Base-by-base conservation (phyloP, 2,888 invertebrate genomes). In the Autographa pulchrina region DNA sequence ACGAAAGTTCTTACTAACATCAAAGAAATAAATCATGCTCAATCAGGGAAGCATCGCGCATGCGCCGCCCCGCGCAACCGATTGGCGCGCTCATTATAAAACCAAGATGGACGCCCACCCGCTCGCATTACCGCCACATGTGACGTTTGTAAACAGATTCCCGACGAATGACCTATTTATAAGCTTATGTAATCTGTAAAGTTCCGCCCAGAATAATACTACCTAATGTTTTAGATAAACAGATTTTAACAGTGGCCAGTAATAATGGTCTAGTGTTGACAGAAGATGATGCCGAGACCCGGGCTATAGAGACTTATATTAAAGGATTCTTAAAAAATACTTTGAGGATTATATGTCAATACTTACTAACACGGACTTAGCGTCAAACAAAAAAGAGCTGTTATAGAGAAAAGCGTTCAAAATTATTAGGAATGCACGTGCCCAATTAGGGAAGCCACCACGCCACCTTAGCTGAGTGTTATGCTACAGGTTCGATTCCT, bases 21-120 rank as follows among this genome's bases (percentile, higher is more conserved):
- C 9, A 16, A n/a, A 62, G 38, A n/a, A 38, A 78, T 82, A 78
- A 84, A 84, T 84, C 84, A 76, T 69, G 38, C n/a, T 70, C 65
- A 64, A 73, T 75, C 62, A 66, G 69, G 61, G 70, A 71, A 69
- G 76, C 82, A n/a, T 8, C 79, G 80, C 83, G 85, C 77, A 67
- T 78, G 92, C 92, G 85, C 90, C 94, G 92, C 93, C 94, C 90
- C 72, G 72, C 73, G 74, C 70, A n/a, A 84, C 73, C 78, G 84
- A 94, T 95, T 94, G 94, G 95, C 86, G 85, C 78, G 85, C 74
- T 80, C 77, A 82, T 84, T 83, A 78, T 89, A 85, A 91, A 90
- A 88, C 88, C 91, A 94, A 93, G 86, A 94, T 94, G 94, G 94
- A 88, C 89, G 93, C 91, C 91, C 87, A 83, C 86, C 79, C 78